phyloP scores from a whole-genome alignment of 2,113 vertebrate genomes.

The Smithornis capensis region DNA sequence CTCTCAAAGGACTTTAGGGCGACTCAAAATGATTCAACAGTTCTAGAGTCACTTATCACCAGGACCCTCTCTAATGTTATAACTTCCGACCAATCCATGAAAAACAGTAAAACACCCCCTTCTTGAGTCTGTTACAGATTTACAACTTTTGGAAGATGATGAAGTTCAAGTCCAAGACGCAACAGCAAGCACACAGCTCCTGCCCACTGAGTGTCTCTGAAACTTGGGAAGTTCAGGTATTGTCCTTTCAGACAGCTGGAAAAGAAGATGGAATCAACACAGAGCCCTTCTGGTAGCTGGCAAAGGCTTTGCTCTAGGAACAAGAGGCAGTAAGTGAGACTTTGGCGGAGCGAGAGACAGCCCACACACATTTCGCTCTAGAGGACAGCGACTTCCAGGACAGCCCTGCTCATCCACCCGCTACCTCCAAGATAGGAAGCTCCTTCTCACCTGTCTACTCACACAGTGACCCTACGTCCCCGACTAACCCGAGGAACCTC shows the following conservation, averaged over 20 bases:
- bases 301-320: neutral
- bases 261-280: neutral
- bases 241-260: neutral
- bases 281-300: neutral
- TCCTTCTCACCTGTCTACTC: neutral
- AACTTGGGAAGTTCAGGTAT: neutral
- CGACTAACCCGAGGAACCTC: neutral
- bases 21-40: neutral
- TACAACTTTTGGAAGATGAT: neutral
- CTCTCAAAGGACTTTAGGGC: neutral
- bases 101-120: neutral
- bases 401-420: neutral
- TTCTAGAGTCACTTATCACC: neutral
- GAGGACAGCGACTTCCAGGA: neutral
- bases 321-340: neutral
- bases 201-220: neutral
- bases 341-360: neutral
- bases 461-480: neutral
- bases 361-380: rapidly evolving
- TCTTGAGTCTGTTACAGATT: neutral
- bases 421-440: too few species aligned
- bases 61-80: neutral
- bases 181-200: neutral
- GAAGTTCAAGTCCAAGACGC: neutral
- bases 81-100: neutral